phyloP scores from a whole-genome alignment of 2,797 vertebrate genomes.

The Paedocypris micromegethes region DNA sequence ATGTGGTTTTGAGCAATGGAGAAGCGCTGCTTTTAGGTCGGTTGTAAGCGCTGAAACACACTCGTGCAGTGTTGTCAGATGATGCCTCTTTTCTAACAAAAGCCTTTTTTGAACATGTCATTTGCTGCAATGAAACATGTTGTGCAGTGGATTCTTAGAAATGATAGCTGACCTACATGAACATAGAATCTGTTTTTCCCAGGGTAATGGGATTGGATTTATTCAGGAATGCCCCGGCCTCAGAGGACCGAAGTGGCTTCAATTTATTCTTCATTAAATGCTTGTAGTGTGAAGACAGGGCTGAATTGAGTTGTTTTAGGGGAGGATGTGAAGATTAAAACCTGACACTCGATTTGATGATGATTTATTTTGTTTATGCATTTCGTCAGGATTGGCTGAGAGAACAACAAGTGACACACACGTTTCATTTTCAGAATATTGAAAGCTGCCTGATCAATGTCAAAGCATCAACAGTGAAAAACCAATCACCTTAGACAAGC shows the following conservation, averaged over 20 bases:
- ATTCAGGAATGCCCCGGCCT: slow-evolving; percentile 26
- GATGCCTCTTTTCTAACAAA: background rate
- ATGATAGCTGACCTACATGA: background rate
- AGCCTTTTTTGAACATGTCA: background rate
- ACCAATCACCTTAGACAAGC: too few relatives aligned
- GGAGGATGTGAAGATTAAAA: background rate
- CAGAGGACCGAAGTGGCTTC: slow-evolving; percentile 6
- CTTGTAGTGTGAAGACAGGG: background rate
- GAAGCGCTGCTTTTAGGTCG: background rate
- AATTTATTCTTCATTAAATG: background rate
- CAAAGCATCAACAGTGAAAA: too few relatives aligned
- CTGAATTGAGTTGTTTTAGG: background rate
- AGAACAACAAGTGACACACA: too few relatives aligned
- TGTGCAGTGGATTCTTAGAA: background rate
- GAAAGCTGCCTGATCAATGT: too few relatives aligned
- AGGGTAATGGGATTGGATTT: slow-evolving; percentile 26
- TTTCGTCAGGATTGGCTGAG: too few relatives aligned
- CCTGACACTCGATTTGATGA: too few relatives aligned
- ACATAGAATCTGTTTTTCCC: slow-evolving; percentile 9
- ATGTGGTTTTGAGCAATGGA: too few relatives aligned
- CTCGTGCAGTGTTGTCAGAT: background rate
- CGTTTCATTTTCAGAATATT: too few relatives aligned
- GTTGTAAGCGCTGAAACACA: too few relatives aligned
- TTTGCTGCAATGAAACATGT: background rate
- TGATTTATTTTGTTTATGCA: too few relatives aligned